phyloP scores from a whole-genome alignment of 2,113 vertebrate genomes.

The Entomyzon cyanotis region DNA sequence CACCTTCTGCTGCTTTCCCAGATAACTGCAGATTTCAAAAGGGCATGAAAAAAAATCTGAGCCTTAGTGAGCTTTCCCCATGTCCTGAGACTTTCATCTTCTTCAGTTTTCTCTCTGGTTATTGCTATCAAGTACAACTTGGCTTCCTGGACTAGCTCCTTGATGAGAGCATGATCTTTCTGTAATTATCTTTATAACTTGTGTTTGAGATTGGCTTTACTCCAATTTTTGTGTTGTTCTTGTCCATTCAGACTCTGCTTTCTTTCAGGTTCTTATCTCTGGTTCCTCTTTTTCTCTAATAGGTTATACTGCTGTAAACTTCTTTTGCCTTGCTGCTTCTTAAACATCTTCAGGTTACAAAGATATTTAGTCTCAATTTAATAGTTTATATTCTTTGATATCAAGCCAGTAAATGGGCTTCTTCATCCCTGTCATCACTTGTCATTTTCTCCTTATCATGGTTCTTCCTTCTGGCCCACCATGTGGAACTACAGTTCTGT shows the following conservation, averaged over 20 bases:
- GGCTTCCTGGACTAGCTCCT: neutral
- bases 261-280: neutral
- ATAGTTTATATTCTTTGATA: neutral
- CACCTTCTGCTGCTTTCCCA: neutral
- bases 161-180: neutral
- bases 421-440: neutral
- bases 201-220: neutral
- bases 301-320: neutral
- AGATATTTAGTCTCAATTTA: neutral
- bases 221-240: neutral
- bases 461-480: neutral
- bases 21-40: neutral
- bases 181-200: neutral
- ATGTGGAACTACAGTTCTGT: rapidly evolving
- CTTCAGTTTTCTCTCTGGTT: neutral
- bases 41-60: neutral
- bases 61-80: neutral
- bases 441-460: neutral
- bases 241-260: neutral
- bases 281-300: neutral
- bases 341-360: neutral
- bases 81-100: neutral
- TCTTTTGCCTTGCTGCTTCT: neutral
- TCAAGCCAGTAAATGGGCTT: neutral
- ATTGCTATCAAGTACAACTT: neutral